phyloP scores from a whole-genome alignment of 1,140 invertebrate genomes.

The Drosophila virilis region DNA sequence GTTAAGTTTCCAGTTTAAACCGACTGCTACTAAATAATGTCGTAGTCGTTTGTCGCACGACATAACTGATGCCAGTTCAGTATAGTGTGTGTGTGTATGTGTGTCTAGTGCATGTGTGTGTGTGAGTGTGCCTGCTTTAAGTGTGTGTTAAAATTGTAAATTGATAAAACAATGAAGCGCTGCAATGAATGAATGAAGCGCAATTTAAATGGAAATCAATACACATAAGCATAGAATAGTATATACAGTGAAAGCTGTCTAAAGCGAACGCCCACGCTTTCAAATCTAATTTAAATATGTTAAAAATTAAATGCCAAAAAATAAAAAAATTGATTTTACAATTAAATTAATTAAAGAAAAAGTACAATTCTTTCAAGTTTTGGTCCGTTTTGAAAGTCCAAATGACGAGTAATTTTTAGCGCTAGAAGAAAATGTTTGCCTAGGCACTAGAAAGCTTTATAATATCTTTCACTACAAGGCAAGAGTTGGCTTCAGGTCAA shows the following conservation, averaged over 20 bases:
- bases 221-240: slow-evolving; percentile 36
- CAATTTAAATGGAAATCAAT: slow-evolving; percentile 80
- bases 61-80: slow-evolving; percentile 32
- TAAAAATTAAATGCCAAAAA: background rate
- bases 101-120: slow-evolving; percentile 11
- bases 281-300: too few relatives aligned
- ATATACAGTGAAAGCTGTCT: slow-evolving; percentile 4
- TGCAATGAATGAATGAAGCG: slow-evolving; percentile 74
- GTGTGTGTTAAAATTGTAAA: slow-evolving; percentile 74
- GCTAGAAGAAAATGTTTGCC: too few relatives aligned
- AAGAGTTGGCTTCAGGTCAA: too few relatives aligned
- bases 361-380: too few relatives aligned
- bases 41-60: slow-evolving; percentile 28
- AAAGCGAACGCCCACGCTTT: background rate
- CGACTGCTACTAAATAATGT: slow-evolving; percentile 68
- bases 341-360: too few relatives aligned
- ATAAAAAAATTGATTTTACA: background rate
- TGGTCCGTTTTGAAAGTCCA: too few relatives aligned
- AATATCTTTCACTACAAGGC: too few relatives aligned
- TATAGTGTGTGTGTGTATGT: background rate
- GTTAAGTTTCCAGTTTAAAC: slow-evolving; percentile 67
- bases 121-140: slow-evolving; percentile 17
- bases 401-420: too few relatives aligned
- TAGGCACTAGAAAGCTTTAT: too few relatives aligned
- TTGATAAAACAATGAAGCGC: slow-evolving; percentile 71